Evolutionary conservation across 2,888 invertebrate genomes (phyloP).

Genomic region (Sinohyriopsis cumingii): DNA sequence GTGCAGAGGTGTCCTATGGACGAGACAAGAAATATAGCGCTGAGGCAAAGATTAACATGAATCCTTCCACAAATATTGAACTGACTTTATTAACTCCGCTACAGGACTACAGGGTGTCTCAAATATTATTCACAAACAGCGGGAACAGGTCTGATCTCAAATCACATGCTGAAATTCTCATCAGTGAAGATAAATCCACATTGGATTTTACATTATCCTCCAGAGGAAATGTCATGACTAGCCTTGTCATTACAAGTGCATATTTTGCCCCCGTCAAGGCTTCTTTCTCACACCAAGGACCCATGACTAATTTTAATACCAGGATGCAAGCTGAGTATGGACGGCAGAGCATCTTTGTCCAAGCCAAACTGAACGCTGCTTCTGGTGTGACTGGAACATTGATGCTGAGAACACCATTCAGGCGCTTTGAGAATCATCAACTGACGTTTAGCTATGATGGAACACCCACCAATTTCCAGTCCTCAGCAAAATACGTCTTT

Average conservation of each 20-base stretch:
- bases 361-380: too few relatives aligned
- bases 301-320: conserved; percentile 14
- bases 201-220: conserved; percentile 26
- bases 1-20: conserved; percentile 19
- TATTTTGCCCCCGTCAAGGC: conserved; percentile 10
- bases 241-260: conserved; percentile 5
- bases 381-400: too few relatives aligned
- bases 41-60: too few relatives aligned
- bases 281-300: conserved; percentile 7
- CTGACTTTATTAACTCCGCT: too few relatives aligned
- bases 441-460: too few relatives aligned
- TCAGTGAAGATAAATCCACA: conserved; percentile 20
- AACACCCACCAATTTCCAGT: too few relatives aligned
- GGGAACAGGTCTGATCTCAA: conserved; percentile 26
- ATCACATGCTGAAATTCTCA: conserved; percentile 20
- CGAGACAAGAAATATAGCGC: not conserved
- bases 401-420: too few relatives aligned
- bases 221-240: conserved; percentile 9
- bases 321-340: conserved; percentile 1
- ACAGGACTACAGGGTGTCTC: not conserved
- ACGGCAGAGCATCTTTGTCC: not conserved
- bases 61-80: too few relatives aligned
- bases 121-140: conserved; percentile 20
- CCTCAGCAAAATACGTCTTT: too few relatives aligned
- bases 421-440: too few relatives aligned